These are phyloP conservation scores for Chaetodon auriga DNA, from an alignment of 2,113 vertebrate genomes.

Conservation along the genomic window DNA sequence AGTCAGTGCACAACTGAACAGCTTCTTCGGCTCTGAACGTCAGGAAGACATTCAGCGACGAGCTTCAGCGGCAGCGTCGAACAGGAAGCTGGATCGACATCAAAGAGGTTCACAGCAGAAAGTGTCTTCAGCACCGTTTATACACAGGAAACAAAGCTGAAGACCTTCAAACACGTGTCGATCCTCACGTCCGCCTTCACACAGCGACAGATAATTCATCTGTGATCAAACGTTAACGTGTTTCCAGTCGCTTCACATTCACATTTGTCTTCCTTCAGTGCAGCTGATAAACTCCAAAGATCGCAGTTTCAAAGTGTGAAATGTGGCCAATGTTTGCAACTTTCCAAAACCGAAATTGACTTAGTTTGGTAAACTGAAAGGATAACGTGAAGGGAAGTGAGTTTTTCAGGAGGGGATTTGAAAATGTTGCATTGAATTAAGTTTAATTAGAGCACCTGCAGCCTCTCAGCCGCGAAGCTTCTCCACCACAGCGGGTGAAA, in stretches of 20 bases:
- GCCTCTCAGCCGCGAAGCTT: conserved; percentile 25
- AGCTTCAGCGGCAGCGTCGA: neutral
- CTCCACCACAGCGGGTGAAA: neutral
- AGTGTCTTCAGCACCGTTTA: neutral
- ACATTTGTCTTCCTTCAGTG: neutral
- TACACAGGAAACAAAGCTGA: neutral
- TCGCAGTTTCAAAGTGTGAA: neutral
- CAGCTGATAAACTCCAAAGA: neutral
- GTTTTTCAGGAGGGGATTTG: neutral
- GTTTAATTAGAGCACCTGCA: conserved; percentile 41
- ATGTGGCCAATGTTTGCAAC: neutral
- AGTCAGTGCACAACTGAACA: conserved; percentile 17
- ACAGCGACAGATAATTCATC: neutral
- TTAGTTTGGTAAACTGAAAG: neutral
- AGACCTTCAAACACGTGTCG: neutral
- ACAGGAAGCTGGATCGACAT: neutral
- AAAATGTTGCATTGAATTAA: neutral
- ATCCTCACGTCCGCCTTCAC: neutral
- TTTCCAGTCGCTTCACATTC: neutral
- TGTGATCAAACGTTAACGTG: neutral
- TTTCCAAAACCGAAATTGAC: neutral
- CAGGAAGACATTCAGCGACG: neutral
- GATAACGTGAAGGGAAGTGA: neutral
- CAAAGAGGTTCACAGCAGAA: neutral
- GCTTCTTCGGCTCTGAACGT: conserved; percentile 10